These are phyloP conservation scores for Pogona vitticeps DNA, from an alignment of 2,113 vertebrate genomes.

Conservation along the genomic window DNA sequence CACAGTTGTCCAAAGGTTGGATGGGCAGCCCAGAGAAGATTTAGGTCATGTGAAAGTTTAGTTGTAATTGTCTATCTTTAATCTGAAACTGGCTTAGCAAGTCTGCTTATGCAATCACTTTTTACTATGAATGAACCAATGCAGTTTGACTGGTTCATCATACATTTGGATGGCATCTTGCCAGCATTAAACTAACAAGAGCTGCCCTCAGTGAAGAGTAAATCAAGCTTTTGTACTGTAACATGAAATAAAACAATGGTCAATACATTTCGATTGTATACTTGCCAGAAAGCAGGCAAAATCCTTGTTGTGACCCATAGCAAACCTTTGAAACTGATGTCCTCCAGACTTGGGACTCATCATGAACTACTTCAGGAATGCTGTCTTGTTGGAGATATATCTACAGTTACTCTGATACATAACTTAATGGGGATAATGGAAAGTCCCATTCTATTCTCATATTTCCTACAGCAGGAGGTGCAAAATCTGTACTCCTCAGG, in stretches of 20 bases:
- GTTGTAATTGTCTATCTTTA: background rate
- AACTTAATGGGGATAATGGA: background rate
- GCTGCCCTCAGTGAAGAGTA: background rate
- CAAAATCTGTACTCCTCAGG: too few species aligned
- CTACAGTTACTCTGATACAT: background rate
- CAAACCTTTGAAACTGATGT: background rate
- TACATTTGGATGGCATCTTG: background rate
- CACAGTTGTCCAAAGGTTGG: background rate
- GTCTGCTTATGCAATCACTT: background rate
- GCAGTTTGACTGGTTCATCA: background rate
- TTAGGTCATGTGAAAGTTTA: background rate
- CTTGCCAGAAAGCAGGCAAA: background rate
- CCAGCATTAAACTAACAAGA: background rate
- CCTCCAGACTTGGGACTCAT: background rate
- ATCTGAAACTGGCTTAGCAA: background rate
- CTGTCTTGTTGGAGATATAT: too few species aligned
- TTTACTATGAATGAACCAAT: constrained; percentile 1
- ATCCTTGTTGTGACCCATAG: background rate
- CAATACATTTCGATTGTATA: background rate
- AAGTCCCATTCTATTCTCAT: background rate
- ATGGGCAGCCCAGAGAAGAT: background rate
- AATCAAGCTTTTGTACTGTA: background rate
- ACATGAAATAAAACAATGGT: background rate
- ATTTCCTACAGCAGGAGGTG: background rate
- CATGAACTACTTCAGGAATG: background rate